Evolutionary conservation across 1,140 invertebrate genomes (phyloP).

Genomic region (Pseudomyrmex gracilis): DNA sequence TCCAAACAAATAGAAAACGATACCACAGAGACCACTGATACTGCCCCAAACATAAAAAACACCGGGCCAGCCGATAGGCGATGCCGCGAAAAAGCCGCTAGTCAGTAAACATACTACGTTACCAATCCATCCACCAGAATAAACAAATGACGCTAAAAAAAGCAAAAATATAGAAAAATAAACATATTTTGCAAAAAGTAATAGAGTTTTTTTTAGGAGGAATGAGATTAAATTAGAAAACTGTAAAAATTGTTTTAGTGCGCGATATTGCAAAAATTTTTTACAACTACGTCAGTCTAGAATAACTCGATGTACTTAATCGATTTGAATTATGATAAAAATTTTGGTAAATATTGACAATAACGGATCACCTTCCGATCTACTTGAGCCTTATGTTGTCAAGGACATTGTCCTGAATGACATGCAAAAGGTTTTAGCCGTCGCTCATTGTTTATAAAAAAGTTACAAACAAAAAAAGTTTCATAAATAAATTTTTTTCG

Average conservation of each 20-base stretch:
- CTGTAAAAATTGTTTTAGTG: conserved; percentile 7
- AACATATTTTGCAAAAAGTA: too few relatives aligned
- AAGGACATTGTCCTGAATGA: too few relatives aligned
- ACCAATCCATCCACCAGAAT: conserved; percentile 87
- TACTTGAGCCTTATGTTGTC: too few relatives aligned
- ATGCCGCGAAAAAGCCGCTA: conserved; percentile 87
- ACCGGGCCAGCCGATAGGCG: conserved; percentile 87
- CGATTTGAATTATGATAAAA: conserved; percentile 13
- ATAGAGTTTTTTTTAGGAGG: too few relatives aligned
- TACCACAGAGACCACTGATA: conserved; percentile 77
- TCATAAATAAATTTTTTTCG: too few relatives aligned
- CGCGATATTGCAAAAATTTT: background rate
- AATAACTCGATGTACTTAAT: conserved; percentile 34
- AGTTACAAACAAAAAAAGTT: too few relatives aligned
- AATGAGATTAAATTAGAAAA: background rate
- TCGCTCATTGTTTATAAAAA: too few relatives aligned
- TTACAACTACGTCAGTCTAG: too few relatives aligned
- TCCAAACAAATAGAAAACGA: conserved; percentile 80
- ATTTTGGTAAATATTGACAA: too few relatives aligned
- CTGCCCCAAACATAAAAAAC: conserved; percentile 88
- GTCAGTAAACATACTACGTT: conserved; percentile 88
- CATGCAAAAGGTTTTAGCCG: too few relatives aligned
- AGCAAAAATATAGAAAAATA: background rate
- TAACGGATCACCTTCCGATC: too few relatives aligned
- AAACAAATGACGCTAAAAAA: conserved; percentile 79